Percentiles rank a stretch among this genome's conserved stretches.
phyloP scores from a whole-genome alignment of 2,888 invertebrate species.

The Ommatoiulus sabulosus region DNA sequence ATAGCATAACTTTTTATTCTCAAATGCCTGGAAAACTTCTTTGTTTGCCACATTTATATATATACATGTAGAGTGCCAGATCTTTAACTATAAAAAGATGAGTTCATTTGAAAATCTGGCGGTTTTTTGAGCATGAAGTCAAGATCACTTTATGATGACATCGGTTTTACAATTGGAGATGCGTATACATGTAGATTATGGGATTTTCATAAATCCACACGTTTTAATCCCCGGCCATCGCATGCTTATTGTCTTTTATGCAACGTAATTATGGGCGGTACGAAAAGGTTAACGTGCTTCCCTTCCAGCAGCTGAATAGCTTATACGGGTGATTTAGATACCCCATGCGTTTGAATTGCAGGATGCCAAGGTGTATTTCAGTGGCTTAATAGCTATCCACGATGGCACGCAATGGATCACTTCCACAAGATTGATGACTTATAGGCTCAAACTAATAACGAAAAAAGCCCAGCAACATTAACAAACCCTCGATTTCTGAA shows the following conservation, averaged over 20 bases:
- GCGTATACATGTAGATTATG: neutral
- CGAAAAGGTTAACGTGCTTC: conserved; percentile 6
- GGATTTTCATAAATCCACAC: neutral
- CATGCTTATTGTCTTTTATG: neutral
- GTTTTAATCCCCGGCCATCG: neutral
- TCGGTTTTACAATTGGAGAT: neutral
- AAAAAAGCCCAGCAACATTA: neutral
- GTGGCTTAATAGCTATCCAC: conserved; percentile 1
- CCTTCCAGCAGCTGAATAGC: neutral
- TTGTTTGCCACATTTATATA: no score
- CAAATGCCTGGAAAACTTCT: no score
- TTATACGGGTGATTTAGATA: neutral
- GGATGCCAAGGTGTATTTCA: neutral
- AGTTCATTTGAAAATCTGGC: no score
- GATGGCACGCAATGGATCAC: conserved; percentile 22
- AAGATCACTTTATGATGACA: neutral
- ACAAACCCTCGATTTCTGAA: neutral
- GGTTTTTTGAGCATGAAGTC: no score
- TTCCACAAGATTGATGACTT: conserved; percentile 34
- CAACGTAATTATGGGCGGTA: neutral
- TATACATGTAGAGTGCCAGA: no score
- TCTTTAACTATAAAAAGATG: no score
- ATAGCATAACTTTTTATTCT: no score
- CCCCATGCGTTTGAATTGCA: neutral
- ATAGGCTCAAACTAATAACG: conserved; percentile 20